These are phyloP conservation scores for Nesogale talazaci DNA, from an alignment of 2,113 vertebrate genomes.

Conservation along the genomic window DNA sequence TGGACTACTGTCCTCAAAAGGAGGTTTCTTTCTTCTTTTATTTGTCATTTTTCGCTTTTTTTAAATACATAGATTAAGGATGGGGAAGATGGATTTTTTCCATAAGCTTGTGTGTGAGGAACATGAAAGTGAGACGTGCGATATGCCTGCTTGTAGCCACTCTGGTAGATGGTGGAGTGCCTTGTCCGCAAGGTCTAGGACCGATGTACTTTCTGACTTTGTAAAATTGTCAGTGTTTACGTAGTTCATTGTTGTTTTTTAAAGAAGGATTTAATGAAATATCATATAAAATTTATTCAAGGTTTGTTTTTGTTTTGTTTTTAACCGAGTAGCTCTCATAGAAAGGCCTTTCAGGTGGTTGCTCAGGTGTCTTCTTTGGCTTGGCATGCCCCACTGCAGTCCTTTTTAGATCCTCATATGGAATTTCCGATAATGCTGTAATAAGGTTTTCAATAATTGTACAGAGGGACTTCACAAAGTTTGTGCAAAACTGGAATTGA, in stretches of 20 bases:
- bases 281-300: background rate
- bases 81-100: background rate
- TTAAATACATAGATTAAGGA: background rate
- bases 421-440: background rate
- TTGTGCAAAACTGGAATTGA: too few relatives aligned
- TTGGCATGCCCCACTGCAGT: background rate
- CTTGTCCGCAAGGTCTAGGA: background rate
- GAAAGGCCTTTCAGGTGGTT: background rate
- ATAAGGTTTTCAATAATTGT: background rate
- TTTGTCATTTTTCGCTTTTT: background rate
- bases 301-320: background rate
- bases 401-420: background rate
- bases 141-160: background rate
- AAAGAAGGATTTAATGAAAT: background rate
- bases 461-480: too few relatives aligned
- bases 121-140: too few relatives aligned
- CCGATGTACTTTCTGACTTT: constrained; percentile 9
- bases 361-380: background rate
- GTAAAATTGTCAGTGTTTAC: background rate
- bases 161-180: background rate
- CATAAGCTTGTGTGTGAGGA: background rate
- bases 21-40: background rate
- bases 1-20: background rate
- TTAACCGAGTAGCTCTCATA: background rate
- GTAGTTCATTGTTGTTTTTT: background rate